These are phyloP conservation scores for Drosophila stalkeri DNA, from an alignment of 2,888 invertebrate genomes.

Conservation along the genomic window DNA sequence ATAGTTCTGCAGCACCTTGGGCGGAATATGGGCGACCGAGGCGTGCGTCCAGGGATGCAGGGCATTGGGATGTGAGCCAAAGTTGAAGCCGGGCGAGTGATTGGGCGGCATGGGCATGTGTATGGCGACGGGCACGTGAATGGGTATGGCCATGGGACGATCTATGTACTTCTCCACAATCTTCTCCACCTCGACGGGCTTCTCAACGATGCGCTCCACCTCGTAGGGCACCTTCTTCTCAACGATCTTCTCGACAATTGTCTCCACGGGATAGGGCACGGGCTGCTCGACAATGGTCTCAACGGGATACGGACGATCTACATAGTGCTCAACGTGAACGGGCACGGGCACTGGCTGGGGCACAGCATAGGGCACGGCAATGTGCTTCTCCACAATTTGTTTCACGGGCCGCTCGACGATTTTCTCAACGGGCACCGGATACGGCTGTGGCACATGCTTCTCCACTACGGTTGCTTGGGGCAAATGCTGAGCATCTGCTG, in stretches of 20 bases:
- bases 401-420: constrained; percentile 86
- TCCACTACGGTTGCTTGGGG: constrained; percentile 78
- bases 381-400: constrained; percentile 86
- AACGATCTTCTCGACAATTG: constrained; percentile 86
- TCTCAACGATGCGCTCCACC: constrained; percentile 87
- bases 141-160: constrained; percentile 84
- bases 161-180: constrained; percentile 83
- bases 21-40: constrained; percentile 70
- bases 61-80: constrained; percentile 61
- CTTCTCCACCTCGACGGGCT: constrained; percentile 86
- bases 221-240: constrained; percentile 86
- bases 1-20: constrained; percentile 78
- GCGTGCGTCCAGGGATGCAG: constrained; percentile 52
- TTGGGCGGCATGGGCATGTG: constrained; percentile 85
- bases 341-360: constrained; percentile 86
- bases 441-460: constrained; percentile 85
- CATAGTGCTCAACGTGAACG: constrained; percentile 86
- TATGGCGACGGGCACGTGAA: constrained; percentile 86
- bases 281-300: constrained; percentile 85
- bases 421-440: constrained; percentile 81
- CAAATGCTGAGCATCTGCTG: constrained; percentile 1
- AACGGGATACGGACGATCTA: constrained; percentile 86
- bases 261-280: constrained; percentile 84
- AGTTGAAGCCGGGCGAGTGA: constrained; percentile 44
- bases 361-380: constrained; percentile 85